These are phyloP conservation scores for Deilephila porcellus DNA, from an alignment of 2,888 invertebrate species.

Conservation along the genomic window DNA sequence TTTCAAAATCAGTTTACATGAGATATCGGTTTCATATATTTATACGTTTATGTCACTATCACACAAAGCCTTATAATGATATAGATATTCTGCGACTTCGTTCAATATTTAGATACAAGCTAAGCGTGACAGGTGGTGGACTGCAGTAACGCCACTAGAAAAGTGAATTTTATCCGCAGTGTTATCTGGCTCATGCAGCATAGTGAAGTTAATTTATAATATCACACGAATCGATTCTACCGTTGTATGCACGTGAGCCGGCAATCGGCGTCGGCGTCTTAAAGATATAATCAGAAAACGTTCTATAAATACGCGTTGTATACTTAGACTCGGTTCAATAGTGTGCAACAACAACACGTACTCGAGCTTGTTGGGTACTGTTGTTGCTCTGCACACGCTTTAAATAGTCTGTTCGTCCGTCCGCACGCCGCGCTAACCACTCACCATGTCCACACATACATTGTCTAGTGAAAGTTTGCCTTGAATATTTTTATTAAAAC, in stretches of 20 bases:
- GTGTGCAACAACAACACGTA: constrained; percentile 17
- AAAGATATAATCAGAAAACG: constrained; percentile 24
- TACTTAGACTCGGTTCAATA: constrained; percentile 23
- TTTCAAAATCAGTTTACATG: no score
- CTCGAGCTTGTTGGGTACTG: constrained; percentile 1
- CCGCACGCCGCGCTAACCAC: not conserved
- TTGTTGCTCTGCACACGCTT: constrained; percentile 10
- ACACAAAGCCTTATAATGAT: not conserved
- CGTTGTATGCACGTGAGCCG: constrained; percentile 19
- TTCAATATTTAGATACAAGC: not conserved
- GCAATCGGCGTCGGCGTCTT: not conserved
- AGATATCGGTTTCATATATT: not conserved
- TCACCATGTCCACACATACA: not conserved
- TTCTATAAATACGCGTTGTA: constrained; percentile 24
- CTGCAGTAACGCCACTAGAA: not conserved
- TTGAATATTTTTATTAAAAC: constrained; percentile 24
- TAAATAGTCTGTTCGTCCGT: not conserved
- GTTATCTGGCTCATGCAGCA: not conserved
- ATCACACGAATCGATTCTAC: constrained; percentile 14
- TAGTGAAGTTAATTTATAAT: not conserved
- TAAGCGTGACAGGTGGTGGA: not conserved
- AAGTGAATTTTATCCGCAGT: not conserved
- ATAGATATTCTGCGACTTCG: not conserved
- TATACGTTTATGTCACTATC: not conserved
- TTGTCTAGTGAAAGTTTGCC: constrained; percentile 14